Evolutionary conservation across 2,888 invertebrate genomes (phyloP).

Genomic region (Linnaemya vulpina): DNA sequence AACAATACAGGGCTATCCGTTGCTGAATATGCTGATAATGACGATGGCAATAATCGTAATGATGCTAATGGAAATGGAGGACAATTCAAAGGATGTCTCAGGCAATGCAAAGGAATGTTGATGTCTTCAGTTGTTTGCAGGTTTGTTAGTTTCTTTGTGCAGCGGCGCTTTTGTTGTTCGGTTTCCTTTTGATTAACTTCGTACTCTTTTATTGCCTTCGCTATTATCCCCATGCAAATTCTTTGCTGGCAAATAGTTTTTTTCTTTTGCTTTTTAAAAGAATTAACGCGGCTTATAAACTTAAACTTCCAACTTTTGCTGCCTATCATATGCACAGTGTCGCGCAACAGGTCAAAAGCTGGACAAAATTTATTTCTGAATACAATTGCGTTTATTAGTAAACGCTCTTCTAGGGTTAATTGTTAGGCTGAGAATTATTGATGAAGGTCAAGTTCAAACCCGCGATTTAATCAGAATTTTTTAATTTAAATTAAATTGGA

Average conservation of each 20-base stretch:
- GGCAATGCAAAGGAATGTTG: slow-evolving; percentile 2
- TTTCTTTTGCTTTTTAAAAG: neutral
- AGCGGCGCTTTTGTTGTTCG: slow-evolving; percentile 32
- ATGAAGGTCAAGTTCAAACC: too few relatives aligned
- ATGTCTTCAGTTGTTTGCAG: slow-evolving; percentile 18
- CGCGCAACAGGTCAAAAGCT: neutral
- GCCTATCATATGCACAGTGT: neutral
- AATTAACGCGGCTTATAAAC: slow-evolving; percentile 8
- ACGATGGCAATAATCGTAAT: neutral
- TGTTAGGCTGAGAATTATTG: too few relatives aligned
- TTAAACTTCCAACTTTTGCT: slow-evolving; percentile 35
- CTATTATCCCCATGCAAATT: slow-evolving; percentile 8
- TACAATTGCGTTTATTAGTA: too few relatives aligned
- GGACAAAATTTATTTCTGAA: neutral
- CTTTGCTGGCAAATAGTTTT: slow-evolving; percentile 40
- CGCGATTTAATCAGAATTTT: too few relatives aligned
- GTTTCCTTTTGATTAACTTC: slow-evolving; percentile 41
- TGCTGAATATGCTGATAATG: neutral
- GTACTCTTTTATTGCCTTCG: neutral
- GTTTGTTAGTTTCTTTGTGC: slow-evolving; percentile 27
- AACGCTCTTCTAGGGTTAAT: too few relatives aligned
- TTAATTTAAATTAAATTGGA: too few relatives aligned
- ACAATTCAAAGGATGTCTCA: neutral
- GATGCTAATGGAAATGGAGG: neutral
- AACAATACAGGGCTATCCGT: slow-evolving; percentile 19